phyloP scores from a whole-genome alignment of 2,888 invertebrate genomes.

The Bellardia bayeri region DNA sequence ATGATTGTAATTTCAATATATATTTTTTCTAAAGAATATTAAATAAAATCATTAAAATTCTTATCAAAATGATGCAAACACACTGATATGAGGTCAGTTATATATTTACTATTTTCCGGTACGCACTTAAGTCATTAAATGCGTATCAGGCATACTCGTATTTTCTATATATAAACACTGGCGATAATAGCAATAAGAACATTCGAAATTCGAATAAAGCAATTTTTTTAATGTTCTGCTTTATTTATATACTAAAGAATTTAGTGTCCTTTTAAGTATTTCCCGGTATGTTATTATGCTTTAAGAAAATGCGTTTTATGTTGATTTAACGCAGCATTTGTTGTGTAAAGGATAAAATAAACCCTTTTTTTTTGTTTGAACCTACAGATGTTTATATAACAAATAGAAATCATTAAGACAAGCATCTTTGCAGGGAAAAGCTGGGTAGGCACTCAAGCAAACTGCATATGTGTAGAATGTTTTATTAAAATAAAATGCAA shows the following conservation, averaged over 20 bases:
- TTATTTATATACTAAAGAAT: neutral
- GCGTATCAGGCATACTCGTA: neutral
- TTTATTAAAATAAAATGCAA: conserved; percentile 6
- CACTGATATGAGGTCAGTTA: conserved; percentile 44
- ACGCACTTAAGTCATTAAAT: conserved; percentile 13
- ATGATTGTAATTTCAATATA: neutral
- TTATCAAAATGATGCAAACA: conserved; percentile 38
- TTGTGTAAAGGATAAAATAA: neutral
- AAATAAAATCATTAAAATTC: conserved; percentile 63
- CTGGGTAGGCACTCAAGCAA: conserved; percentile 9
- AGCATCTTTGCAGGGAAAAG: conserved; percentile 46
- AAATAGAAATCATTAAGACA: conserved; percentile 63
- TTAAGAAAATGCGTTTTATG: conserved; percentile 22
- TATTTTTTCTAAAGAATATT: conserved; percentile 54
- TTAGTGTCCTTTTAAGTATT: neutral
- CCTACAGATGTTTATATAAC: conserved; percentile 36
- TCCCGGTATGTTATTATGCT: neutral
- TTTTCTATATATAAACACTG: neutral
- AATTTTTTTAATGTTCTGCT: neutral
- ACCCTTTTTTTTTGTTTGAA: conserved; percentile 34
- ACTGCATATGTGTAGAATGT: neutral
- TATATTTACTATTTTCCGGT: neutral
- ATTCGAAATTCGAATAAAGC: neutral
- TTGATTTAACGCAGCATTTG: conserved; percentile 43
- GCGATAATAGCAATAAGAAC: neutral